Evolutionary conservation across 2,888 invertebrate species (phyloP).

Genomic region (Plemyria rubiginata): DNA sequence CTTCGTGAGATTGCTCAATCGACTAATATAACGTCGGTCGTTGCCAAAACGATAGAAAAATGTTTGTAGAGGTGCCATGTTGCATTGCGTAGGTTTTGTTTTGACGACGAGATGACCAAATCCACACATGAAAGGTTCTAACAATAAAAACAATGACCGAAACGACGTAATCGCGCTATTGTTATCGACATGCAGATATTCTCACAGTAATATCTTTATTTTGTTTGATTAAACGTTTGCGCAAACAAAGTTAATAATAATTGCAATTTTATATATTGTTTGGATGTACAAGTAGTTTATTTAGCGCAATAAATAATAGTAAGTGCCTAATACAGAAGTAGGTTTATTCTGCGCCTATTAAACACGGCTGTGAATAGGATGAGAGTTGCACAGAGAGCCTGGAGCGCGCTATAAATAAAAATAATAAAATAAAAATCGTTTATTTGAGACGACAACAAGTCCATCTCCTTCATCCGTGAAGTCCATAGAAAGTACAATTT

Average conservation of each 20-base stretch:
- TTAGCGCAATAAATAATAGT: too few relatives aligned
- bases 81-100: constrained; percentile 9
- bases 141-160: constrained; percentile 39
- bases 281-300: too few relatives aligned
- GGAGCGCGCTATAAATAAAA: too few relatives aligned
- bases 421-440: too few relatives aligned
- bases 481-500: too few relatives aligned
- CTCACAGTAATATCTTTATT: constrained; percentile 60
- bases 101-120: constrained; percentile 45
- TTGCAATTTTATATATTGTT: constrained; percentile 15
- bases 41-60: constrained; percentile 15
- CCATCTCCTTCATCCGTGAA: too few relatives aligned
- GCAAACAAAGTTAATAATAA: too few relatives aligned
- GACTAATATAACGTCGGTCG: constrained; percentile 35
- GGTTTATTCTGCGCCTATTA: too few relatives aligned
- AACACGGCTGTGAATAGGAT: too few relatives aligned
- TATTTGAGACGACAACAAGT: too few relatives aligned
- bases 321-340: too few relatives aligned
- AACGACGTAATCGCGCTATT: constrained; percentile 58
- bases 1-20: constrained; percentile 46
- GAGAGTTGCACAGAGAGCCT: too few relatives aligned
- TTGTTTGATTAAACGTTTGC: constrained; percentile 52
- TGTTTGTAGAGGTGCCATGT: constrained; percentile 9
- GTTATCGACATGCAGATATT: constrained; percentile 54
- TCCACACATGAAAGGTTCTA: constrained; percentile 35